A percentile compares a stretch with the other conserved stretches of the same genome.
These are phyloP conservation scores for Orius laevigatus DNA, from an alignment of 1,140 invertebrate genomes.

Conservation along the genomic window DNA sequence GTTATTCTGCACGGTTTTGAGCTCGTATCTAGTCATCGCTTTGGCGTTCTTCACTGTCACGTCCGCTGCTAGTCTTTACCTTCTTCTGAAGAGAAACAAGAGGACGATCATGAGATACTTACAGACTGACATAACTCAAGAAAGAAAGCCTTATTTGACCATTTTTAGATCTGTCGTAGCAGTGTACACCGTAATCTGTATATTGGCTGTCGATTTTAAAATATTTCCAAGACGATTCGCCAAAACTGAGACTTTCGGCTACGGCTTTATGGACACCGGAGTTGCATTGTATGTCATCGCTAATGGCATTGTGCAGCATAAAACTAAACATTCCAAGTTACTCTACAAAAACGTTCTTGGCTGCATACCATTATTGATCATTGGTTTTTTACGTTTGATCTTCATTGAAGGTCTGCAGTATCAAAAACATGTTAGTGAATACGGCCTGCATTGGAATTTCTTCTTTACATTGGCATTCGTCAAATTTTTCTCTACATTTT, in stretches of 20 bases:
- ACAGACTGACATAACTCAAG: not conserved
- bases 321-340: not conserved
- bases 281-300: constrained; percentile 79
- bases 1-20: too few relatives aligned
- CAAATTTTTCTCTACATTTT: constrained; percentile 49
- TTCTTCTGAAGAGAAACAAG: too few relatives aligned
- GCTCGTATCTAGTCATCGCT: too few relatives aligned
- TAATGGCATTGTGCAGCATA: constrained; percentile 45
- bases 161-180: constrained; percentile 52
- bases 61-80: too few relatives aligned
- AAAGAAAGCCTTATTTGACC: constrained; percentile 34
- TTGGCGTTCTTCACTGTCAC: too few relatives aligned
- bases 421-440: constrained; percentile 74
- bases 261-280: constrained; percentile 85
- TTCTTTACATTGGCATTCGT: constrained; percentile 79
- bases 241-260: constrained; percentile 77
- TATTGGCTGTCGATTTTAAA: constrained; percentile 84
- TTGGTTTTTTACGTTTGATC: constrained; percentile 54
- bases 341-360: constrained; percentile 20
- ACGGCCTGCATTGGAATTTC: constrained; percentile 95
- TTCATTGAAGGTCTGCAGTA: constrained; percentile 54
- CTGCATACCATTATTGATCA: constrained; percentile 36
- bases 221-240: constrained; percentile 68
- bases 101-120: too few relatives aligned
- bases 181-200: constrained; percentile 60